Conservation (phyloP, 1,140 invertebrate genomes). For the Drosophila melanica region DNA sequence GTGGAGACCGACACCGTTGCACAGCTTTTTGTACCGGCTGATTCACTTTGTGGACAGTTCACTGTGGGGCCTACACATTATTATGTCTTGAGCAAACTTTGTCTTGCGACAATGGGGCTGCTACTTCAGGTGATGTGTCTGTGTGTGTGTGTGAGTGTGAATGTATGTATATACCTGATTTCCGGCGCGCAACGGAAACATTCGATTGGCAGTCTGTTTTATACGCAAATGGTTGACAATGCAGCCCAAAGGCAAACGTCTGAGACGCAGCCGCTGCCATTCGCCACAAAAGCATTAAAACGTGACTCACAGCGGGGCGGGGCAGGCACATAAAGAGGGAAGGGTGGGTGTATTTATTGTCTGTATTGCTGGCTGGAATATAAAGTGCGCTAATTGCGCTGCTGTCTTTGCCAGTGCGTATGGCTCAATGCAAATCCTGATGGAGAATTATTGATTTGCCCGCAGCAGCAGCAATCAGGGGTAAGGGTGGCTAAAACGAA, state of each 20-base stretch:
- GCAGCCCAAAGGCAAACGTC: constrained; percentile 17
- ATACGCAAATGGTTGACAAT: constrained; percentile 49
- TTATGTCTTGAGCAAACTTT: constrained; percentile 44
- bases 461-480: constrained; percentile 4
- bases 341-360: constrained; percentile 16
- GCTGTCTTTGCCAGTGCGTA: constrained; percentile 2
- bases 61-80: constrained; percentile 20
- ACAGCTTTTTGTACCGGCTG: not conserved
- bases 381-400: constrained; percentile 49
- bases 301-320: constrained; percentile 27
- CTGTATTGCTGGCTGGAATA: constrained; percentile 35
- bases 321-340: not conserved
- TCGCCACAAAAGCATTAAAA: constrained; percentile 10
- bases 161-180: constrained; percentile 68
- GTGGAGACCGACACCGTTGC: too few relatives aligned
- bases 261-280: constrained; percentile 3
- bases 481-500: constrained; percentile 38
- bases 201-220: constrained; percentile 63
- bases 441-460: constrained; percentile 78
- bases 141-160: not conserved
- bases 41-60: constrained; percentile 8
- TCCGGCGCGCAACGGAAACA: constrained; percentile 76
- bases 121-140: constrained; percentile 10
- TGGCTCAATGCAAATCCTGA: constrained; percentile 63
- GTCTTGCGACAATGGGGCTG: constrained; percentile 46